phyloP scores from a whole-genome alignment of 2,113 vertebrate species.

The Gasterosteus nipponicus region DNA sequence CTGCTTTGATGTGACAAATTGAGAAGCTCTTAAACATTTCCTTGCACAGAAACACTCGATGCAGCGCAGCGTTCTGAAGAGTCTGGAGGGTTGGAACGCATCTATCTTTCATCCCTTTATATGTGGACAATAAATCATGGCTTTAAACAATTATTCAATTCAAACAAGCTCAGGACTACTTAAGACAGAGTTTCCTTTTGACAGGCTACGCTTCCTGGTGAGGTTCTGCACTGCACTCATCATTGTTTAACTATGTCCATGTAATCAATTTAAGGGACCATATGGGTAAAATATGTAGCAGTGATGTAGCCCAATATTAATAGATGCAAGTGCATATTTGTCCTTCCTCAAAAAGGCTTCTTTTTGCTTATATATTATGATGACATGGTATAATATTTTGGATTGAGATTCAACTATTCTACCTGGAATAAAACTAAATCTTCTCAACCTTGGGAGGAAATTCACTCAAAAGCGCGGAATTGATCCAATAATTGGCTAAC shows the following conservation, averaged over 20 bases:
- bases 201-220: slow-evolving; percentile 7
- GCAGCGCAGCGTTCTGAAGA: slow-evolving; percentile 31
- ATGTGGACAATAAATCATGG: slow-evolving; percentile 10
- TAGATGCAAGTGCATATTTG: neutral
- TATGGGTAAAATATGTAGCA: slow-evolving; percentile 9
- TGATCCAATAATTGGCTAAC: neutral
- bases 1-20: slow-evolving; percentile 82
- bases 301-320: neutral
- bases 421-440: neutral
- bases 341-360: neutral
- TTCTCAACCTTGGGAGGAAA: neutral
- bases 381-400: neutral
- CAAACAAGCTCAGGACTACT: neutral
- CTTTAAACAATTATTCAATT: slow-evolving; percentile 38
- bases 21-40: slow-evolving; percentile 74
- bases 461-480: neutral
- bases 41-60: slow-evolving; percentile 55
- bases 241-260: slow-evolving; percentile 34
- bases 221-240: slow-evolving; percentile 9
- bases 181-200: slow-evolving; percentile 21
- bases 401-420: neutral
- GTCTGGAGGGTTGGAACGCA: slow-evolving; percentile 12
- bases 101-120: slow-evolving; percentile 41
- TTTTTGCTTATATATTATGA: neutral
- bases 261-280: slow-evolving; percentile 7